phyloP scores from a whole-genome alignment of 2,113 vertebrate genomes.

The Caloenas nicobarica region DNA sequence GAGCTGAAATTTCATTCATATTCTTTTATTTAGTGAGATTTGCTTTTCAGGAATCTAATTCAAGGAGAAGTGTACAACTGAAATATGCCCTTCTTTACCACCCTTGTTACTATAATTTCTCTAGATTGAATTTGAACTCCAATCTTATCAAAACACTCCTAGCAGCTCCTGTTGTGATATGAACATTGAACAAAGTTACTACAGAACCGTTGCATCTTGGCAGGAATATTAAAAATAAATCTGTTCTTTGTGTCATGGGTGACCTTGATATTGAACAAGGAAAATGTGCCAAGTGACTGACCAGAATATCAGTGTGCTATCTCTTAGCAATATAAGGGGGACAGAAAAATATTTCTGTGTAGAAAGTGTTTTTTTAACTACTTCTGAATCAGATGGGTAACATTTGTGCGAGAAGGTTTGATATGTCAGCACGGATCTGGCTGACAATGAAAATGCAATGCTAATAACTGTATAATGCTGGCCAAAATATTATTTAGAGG shows the following conservation, averaged over 20 bases:
- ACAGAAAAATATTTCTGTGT: not conserved
- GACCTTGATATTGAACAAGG: not conserved
- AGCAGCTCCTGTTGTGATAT: not conserved
- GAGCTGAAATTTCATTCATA: not conserved
- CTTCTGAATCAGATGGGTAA: not conserved
- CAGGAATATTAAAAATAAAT: conserved; percentile 21
- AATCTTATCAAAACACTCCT: not conserved
- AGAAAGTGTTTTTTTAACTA: not conserved
- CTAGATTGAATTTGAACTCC: not conserved
- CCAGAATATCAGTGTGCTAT: not conserved
- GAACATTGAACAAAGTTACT: not conserved
- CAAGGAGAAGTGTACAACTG: not conserved
- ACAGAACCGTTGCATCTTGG: not conserved
- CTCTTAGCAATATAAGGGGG: not conserved
- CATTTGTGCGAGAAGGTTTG: not conserved
- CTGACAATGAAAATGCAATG: not conserved
- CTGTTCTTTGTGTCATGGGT: not conserved
- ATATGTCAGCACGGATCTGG: not conserved
- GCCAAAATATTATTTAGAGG: not conserved
- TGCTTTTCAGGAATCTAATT: not conserved
- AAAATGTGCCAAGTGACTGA: not conserved
- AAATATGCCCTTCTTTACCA: not conserved
- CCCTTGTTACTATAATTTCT: not conserved
- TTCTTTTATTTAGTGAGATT: not conserved
- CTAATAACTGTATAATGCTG: not conserved